Evolutionary conservation across 1,140 invertebrate genomes (phyloP).

Genomic region (Pseudomyrmex flavicornis): DNA sequence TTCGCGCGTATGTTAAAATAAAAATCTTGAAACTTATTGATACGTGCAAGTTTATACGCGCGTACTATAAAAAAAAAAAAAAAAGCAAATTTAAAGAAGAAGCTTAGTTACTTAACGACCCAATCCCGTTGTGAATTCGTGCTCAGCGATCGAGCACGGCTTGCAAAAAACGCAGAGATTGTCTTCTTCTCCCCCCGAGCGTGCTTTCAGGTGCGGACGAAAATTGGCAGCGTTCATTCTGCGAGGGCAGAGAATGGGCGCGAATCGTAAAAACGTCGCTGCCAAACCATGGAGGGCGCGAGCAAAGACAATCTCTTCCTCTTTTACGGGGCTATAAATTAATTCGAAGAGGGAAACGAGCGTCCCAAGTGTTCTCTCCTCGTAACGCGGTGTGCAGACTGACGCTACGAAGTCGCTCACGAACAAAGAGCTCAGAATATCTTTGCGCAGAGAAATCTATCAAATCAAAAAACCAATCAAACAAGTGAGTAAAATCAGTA

Average conservation of each 20-base stretch:
- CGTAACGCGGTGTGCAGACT: constrained; percentile 56
- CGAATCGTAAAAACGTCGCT: constrained; percentile 79
- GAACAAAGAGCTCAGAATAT: constrained; percentile 64
- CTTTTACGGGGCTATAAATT: constrained; percentile 81
- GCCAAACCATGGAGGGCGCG: constrained; percentile 76
- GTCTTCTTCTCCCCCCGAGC: constrained; percentile 35
- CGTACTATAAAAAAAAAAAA: no score
- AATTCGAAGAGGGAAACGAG: constrained; percentile 71
- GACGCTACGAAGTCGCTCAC: constrained; percentile 41
- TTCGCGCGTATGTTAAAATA: no score
- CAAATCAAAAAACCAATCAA: neutral
- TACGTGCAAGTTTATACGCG: no score
- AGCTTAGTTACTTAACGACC: constrained; percentile 34
- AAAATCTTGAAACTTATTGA: no score
- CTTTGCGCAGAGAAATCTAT: neutral
- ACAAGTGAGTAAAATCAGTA: neutral
- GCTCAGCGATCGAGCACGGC: neutral
- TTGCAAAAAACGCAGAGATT: constrained; percentile 27
- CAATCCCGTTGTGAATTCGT: constrained; percentile 29
- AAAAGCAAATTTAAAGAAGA: neutral
- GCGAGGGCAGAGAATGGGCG: constrained; percentile 71
- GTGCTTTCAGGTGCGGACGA: constrained; percentile 59
- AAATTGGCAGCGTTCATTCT: constrained; percentile 70
- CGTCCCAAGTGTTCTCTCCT: constrained; percentile 69
- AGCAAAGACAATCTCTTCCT: constrained; percentile 76